Percentiles rank a stretch among this genome's conserved stretches.
phyloP scores from a whole-genome alignment of 2,113 vertebrate species.

The Daboia siamensis region DNA sequence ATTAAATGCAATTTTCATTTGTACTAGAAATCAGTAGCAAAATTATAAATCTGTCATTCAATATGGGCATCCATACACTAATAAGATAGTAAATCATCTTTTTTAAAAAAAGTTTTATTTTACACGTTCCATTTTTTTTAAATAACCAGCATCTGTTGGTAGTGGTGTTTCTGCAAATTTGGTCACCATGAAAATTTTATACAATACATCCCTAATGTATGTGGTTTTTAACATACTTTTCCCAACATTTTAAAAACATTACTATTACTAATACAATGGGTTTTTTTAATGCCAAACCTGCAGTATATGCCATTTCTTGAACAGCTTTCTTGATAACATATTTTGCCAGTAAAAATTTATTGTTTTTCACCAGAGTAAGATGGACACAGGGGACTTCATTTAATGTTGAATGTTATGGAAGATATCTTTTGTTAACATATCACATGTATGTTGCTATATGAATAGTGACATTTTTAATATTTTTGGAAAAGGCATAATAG shows the following conservation, averaged over 20 bases:
- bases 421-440: background rate
- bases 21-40: background rate
- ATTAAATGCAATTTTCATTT: background rate
- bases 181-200: background rate
- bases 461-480: background rate
- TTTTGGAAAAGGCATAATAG: background rate
- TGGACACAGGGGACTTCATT: background rate
- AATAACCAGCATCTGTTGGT: background rate
- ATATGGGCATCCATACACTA: background rate
- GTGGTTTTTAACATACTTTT: background rate
- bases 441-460: background rate
- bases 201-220: background rate
- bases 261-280: background rate
- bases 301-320: background rate
- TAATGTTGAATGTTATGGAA: background rate
- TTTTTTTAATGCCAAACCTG: background rate
- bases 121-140: background rate
- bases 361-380: background rate
- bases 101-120: background rate
- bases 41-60: background rate
- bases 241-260: background rate
- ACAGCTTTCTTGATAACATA: background rate
- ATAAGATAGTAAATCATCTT: background rate
- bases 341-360: background rate
- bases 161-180: background rate